These are phyloP conservation scores for Kryptolebias ocellatus DNA, from an alignment of 2,797 vertebrate species.

Conservation along the genomic window DNA sequence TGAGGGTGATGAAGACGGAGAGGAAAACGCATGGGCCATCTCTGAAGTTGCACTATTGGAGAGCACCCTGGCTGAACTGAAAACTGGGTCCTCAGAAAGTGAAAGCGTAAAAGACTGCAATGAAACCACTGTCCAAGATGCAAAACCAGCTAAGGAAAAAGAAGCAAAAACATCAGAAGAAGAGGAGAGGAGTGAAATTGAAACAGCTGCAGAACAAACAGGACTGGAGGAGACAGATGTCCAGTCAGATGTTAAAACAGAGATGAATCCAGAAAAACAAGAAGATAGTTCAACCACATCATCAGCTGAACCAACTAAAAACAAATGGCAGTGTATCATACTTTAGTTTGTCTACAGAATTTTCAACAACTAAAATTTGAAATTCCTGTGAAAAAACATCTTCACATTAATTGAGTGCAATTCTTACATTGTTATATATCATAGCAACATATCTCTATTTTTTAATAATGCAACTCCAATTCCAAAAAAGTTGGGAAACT, in stretches of 20 bases:
- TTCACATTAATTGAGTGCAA: too few species aligned
- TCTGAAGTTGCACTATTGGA: background rate
- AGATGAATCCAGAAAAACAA: constrained; percentile 28
- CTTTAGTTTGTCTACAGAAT: constrained; percentile 46
- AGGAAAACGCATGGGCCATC: constrained; percentile 19
- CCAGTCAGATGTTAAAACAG: constrained; percentile 14
- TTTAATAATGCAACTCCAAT: too few species aligned
- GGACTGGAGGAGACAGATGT: constrained; percentile 19
- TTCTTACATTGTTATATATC: too few species aligned
- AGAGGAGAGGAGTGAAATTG: constrained; percentile 15
- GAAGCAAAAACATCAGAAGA: constrained; percentile 14
- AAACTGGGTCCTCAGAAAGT: background rate
- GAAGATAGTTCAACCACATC: constrained; percentile 3
- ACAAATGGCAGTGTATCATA: constrained; percentile 66
- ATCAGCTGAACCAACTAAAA: constrained; percentile 43
- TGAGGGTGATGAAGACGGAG: constrained; percentile 60
- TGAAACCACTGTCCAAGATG: constrained; percentile 3
- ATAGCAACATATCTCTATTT: too few species aligned
- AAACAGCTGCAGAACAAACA: constrained; percentile 18
- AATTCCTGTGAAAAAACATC: too few species aligned
- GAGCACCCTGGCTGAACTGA: background rate
- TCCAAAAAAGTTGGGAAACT: too few species aligned
- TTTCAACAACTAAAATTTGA: background rate
- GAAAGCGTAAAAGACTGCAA: constrained; percentile 15
- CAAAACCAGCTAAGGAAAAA: constrained; percentile 7